Base-by-base conservation (phyloP, 2,113 vertebrate species). In the Trachemys scripta region DNA sequence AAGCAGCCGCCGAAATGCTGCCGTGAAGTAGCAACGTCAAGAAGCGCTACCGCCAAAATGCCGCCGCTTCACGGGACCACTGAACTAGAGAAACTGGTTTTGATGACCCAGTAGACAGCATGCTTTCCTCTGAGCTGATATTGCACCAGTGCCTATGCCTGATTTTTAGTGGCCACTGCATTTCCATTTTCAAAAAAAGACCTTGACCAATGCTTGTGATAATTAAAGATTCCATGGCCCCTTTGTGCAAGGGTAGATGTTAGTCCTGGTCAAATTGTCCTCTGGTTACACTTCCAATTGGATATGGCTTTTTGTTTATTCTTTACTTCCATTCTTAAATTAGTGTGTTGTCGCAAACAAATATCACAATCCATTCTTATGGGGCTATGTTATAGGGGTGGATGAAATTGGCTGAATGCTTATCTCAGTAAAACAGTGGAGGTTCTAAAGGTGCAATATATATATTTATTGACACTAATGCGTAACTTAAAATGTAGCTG, bases 141-240 rank as follows among this genome's bases (percentile, higher is more conserved):
- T 25, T 84, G 6, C 0, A 80, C 10, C 12, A 6, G 10, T n/a
- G 82, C 38, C 45, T 80, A 87, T 6, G n/a, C 72, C 6, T 84
- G 9, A 35, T n/a, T 51, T 75, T 87, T 10, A 16, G 53, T 27
- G 42, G 80, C 47, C 79, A 59, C 31, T 42, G 86, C 0, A 0
- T 84, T 65, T 86, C 59, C 0, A 0, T 84, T 69, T 86, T 72
- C 42, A 19, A 79, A 20, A 31, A 69, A 20, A 25, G 24, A 14
- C 75, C 8, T 25, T 72, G 19, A 38, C 35, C 8, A 72, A 8
- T 38, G 19, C 35, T 22, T 47, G 11, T 78, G 42, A 4, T 78
- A 6, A 78, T 78, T 78, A 14, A n/a, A 69, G 10, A 22, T 76
- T 76, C 20, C 72, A 45, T 42, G 72, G 38, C 5, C 20, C 22